Conservation (phyloP, 2,888 invertebrate genomes). For the Herminia tarsipennalis region DNA sequence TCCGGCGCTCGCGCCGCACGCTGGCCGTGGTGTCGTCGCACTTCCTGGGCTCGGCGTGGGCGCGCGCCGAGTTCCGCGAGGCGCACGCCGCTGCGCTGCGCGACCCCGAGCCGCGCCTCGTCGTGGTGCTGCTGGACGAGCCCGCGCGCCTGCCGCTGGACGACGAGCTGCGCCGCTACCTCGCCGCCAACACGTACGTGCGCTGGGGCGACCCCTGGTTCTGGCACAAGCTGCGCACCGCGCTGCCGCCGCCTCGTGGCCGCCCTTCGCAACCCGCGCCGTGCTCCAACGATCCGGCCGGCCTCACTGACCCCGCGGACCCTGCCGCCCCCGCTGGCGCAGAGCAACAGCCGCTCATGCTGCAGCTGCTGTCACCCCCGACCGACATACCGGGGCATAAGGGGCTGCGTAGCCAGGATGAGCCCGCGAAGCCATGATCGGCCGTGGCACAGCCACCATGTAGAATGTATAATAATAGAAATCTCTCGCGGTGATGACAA, state of each 20-base stretch:
- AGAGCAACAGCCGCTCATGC: not conserved
- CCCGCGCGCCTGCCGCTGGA: slow-evolving; percentile 86
- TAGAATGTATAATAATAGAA: too few species aligned
- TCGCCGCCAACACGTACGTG: slow-evolving; percentile 91
- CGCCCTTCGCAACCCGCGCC: slow-evolving; percentile 22
- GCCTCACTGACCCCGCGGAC: slow-evolving; percentile 66
- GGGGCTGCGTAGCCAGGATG: too few species aligned
- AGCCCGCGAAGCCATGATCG: too few species aligned
- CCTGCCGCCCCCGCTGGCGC: slow-evolving; percentile 76
- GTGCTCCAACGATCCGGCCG: too few species aligned
- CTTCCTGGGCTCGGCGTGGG: slow-evolving; percentile 82
- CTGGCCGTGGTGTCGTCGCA: slow-evolving; percentile 36
- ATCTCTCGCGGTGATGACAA: too few species aligned
- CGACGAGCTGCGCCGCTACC: slow-evolving; percentile 86
- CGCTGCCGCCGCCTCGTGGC: slow-evolving; percentile 78
- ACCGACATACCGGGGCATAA: too few species aligned
- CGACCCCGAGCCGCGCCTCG: slow-evolving; percentile 87
- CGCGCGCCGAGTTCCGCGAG: slow-evolving; percentile 88
- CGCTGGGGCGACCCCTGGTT: slow-evolving; percentile 94
- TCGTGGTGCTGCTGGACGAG: slow-evolving; percentile 88
- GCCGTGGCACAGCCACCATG: too few species aligned
- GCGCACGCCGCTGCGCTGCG: slow-evolving; percentile 71
- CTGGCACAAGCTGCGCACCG: slow-evolving; percentile 91
- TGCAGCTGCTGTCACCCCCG: too few species aligned
- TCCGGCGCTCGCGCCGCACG: slow-evolving; percentile 35